Percentiles rank a stretch among this genome's conserved stretches.
These are phyloP conservation scores for Meliscaeva auricollis DNA, from an alignment of 2,888 invertebrate genomes.

Conservation along the genomic window DNA sequence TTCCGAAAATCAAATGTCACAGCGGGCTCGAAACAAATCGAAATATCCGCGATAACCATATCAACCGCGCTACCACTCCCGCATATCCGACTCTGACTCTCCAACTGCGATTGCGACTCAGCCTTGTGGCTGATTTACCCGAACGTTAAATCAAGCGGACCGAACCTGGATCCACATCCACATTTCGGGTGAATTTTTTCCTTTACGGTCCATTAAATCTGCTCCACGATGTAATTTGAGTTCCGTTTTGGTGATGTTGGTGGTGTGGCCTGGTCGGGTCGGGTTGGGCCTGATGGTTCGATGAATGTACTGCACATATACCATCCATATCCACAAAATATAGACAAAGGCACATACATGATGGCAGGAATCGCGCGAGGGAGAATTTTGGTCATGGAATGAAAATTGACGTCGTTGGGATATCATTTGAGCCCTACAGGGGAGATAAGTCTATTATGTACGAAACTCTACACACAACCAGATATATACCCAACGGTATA, in stretches of 20 bases:
- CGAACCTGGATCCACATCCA: slow-evolving; percentile 56
- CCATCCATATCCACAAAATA: neutral
- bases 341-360: neutral
- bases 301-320: slow-evolving; percentile 11
- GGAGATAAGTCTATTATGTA: slow-evolving; percentile 63
- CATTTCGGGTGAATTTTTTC: slow-evolving; percentile 37
- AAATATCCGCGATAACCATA: slow-evolving; percentile 64
- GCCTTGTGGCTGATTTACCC: slow-evolving; percentile 51
- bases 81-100: neutral
- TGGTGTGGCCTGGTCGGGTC: neutral
- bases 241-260: slow-evolving; percentile 31
- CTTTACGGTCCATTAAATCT: slow-evolving; percentile 63
- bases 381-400: slow-evolving; percentile 36
- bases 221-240: slow-evolving; percentile 61
- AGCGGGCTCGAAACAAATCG: slow-evolving; percentile 56
- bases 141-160: slow-evolving; percentile 63
- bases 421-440: slow-evolving; percentile 65
- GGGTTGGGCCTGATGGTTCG: slow-evolving; percentile 7
- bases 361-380: slow-evolving; percentile 4
- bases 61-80: slow-evolving; percentile 30
- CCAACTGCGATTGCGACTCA: neutral
- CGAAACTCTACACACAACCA: slow-evolving; percentile 33
- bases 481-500: slow-evolving; percentile 17
- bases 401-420: slow-evolving; percentile 62
- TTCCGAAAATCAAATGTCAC: slow-evolving; percentile 53